Percentiles rank a stretch among this genome's conserved stretches.
Evolutionary conservation across 1,140 invertebrate genomes (phyloP).

Genomic region (Leptopilina clavipes): DNA sequence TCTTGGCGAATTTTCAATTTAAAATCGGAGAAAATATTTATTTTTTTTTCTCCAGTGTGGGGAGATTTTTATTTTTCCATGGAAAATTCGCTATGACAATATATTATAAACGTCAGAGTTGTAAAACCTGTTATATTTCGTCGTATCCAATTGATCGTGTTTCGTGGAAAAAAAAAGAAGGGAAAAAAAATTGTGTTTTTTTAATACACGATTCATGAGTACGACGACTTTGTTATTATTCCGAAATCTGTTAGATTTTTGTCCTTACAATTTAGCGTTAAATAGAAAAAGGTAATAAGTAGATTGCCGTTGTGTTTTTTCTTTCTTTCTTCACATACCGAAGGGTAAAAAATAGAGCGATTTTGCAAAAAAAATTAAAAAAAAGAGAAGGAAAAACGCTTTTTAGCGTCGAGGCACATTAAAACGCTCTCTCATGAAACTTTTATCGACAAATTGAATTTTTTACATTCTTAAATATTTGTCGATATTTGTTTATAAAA

Average conservation of each 20-base stretch:
- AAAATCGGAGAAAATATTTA: slow-evolving; percentile 18
- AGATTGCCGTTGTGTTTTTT: slow-evolving; percentile 66
- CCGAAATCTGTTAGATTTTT: slow-evolving; percentile 73
- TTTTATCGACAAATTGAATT: slow-evolving; percentile 15
- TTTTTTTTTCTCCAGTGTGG: too few relatives aligned
- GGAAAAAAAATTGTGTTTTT: neutral
- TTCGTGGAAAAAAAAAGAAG: neutral
- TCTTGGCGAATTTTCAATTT: neutral
- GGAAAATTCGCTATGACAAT: neutral
- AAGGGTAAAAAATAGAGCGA: slow-evolving; percentile 28
- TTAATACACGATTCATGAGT: neutral
- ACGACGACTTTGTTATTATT: slow-evolving; percentile 68
- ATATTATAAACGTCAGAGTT: slow-evolving; percentile 54
- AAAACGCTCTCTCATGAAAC: slow-evolving; percentile 54
- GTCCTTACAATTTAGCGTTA: slow-evolving; percentile 67
- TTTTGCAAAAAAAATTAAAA: neutral
- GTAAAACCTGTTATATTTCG: slow-evolving; percentile 64
- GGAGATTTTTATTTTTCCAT: too few relatives aligned
- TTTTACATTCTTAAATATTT: neutral
- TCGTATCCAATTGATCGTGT: slow-evolving; percentile 41
- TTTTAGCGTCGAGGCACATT: slow-evolving; percentile 37
- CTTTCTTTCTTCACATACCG: slow-evolving; percentile 52
- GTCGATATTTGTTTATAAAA: neutral
- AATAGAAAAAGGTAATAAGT: slow-evolving; percentile 59
- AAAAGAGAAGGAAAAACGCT: neutral